Conservation (phyloP, 2,113 vertebrate genomes). For the Chionomys nivalis region DNA sequence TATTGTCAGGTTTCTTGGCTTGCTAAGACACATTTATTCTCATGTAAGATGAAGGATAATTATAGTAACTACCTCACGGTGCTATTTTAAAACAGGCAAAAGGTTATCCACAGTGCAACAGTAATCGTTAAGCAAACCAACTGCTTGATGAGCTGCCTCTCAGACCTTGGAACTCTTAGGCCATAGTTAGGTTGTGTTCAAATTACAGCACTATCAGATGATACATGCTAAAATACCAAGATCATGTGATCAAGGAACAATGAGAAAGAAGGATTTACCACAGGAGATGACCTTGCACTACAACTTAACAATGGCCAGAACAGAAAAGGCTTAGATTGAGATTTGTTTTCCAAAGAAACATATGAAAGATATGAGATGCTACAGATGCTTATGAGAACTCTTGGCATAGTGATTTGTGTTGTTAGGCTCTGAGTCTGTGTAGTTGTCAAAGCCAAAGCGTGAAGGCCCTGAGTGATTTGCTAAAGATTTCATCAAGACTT, state of each 20-base stretch:
- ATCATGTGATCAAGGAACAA: background rate
- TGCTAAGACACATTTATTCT: background rate
- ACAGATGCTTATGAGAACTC: background rate
- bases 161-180: background rate
- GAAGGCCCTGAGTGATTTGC: background rate
- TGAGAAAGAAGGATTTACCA: background rate
- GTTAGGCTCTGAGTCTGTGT: background rate
- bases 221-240: background rate
- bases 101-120: background rate
- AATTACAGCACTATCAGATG: background rate
- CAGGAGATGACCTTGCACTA: background rate
- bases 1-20: background rate
- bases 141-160: background rate
- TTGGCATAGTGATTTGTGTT: background rate
- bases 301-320: background rate
- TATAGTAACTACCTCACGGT: background rate
- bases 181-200: background rate
- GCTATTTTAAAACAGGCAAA: constrained; percentile 2
- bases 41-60: background rate
- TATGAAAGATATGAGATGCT: background rate
- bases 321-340: background rate
- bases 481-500: background rate
- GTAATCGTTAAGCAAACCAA: background rate
- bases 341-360: background rate
- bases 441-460: background rate